Base-by-base conservation (phyloP, 2,888 invertebrate genomes). In the Anthoptus insignis region DNA sequence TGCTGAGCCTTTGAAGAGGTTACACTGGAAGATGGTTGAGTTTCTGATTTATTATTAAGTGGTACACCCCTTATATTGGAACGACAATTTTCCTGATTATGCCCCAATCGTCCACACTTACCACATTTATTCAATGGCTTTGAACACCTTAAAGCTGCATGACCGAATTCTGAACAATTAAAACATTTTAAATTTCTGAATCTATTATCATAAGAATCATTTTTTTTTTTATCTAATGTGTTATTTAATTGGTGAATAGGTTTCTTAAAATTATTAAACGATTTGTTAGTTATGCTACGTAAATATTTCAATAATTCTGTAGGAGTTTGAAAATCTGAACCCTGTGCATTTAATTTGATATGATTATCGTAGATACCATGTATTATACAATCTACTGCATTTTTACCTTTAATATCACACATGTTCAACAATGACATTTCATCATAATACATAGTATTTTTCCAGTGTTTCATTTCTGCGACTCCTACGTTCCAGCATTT, bases 381-480 rank as follows among this genome's bases (percentile, higher is more conserved):
- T 34, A 67, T 70, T 0, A 72, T 58, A 29, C 72, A 72, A 39
- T 72, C 72, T 0, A 72, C 72, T 0, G 72, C 69, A 22, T 72
- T 61, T 49, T 56, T 68, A 1, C 68, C 69, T 45, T 45, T 64
- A 19, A 71, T 65, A 22, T 54, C 60, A 29, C 71, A 70, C 24
- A 42, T 53, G 4, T 42, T 65, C 0, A 71, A 63, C 16, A 71
- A 24, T 19, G 54, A 21, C 59, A 69, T 71, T 19, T 71, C 71
- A 27, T 67, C 57, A 22, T 45, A 70, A 39, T 69, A 71, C 57
- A 22, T 45, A 70, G 34, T 69, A 71, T 5, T 66, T 66, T 58
- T 70, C 69, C 2, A 72, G 42, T 3, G 70, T 59, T 42, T 73
- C 71, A 14, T 67, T 61, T 39, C 61, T 65, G 4, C 47, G 58